phyloP scores from a whole-genome alignment of 2,797 vertebrate genomes.

The Sebastes cheni region DNA sequence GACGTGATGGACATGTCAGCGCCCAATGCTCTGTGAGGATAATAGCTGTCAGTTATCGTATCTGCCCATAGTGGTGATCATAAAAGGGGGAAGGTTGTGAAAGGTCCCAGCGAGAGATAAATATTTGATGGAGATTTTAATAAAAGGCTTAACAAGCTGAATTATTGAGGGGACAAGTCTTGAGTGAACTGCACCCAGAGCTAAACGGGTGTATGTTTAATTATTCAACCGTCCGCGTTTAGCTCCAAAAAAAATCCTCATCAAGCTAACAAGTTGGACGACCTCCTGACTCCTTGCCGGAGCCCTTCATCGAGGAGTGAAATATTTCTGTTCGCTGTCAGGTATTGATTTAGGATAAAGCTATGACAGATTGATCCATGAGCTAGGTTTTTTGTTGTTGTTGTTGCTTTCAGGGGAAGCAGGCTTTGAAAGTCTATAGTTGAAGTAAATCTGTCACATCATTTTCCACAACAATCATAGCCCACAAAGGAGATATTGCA shows the following conservation, averaged over 20 bases:
- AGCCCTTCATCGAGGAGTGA: not conserved
- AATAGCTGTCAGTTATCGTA: constrained; percentile 49
- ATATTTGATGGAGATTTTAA: constrained; percentile 83
- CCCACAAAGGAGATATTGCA: not conserved
- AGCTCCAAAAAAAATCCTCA: constrained; percentile 35
- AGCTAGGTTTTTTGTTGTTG: not conserved
- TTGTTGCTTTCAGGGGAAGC: not conserved
- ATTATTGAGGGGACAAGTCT: constrained; percentile 81
- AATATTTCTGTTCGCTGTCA: constrained; percentile 4
- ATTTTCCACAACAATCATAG: not conserved
- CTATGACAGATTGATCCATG: not conserved
- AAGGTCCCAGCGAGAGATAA: constrained; percentile 66
- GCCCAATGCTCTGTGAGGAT: not conserved
- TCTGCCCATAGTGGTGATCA: constrained; percentile 49
- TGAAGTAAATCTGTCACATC: not conserved
- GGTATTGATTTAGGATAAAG: constrained; percentile 28
- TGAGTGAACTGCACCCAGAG: constrained; percentile 70
- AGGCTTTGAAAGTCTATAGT: not conserved
- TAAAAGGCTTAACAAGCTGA: constrained; percentile 80
- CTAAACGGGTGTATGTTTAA: constrained; percentile 72
- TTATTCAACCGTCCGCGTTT: constrained; percentile 70
- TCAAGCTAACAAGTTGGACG: constrained; percentile 44
- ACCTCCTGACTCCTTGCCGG: constrained; percentile 38
- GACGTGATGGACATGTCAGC: constrained; percentile 41
- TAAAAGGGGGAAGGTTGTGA: constrained; percentile 48